These are phyloP conservation scores for Porites rus DNA, from an alignment of 92 coral and sea anemone genomes.

Conservation along the genomic window DNA sequence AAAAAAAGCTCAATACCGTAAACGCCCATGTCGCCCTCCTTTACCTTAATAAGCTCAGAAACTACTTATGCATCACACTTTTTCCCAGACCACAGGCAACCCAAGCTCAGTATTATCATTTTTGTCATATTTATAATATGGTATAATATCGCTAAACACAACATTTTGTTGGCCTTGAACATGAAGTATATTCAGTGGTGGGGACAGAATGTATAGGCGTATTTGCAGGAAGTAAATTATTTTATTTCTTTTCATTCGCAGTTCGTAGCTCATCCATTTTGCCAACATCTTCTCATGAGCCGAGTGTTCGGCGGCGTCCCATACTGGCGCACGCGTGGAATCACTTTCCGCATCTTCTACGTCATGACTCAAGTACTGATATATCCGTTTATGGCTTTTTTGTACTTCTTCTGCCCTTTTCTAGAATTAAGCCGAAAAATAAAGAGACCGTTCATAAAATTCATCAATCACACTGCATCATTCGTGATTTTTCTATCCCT, in stretches of 20 bases:
- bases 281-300: conserved; percentile 93
- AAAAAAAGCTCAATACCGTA: too few relatives aligned
- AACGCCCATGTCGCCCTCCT: too few relatives aligned
- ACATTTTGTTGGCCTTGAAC: not conserved
- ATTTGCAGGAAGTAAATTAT: not conserved
- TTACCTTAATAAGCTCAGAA: too few relatives aligned
- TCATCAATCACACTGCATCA: conserved; percentile 93
- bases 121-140: too few relatives aligned
- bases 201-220: not conserved
- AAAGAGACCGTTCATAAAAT: conserved; percentile 93
- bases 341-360: conserved; percentile 80
- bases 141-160: too few relatives aligned
- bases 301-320: conserved; percentile 87
- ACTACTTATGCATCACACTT: too few relatives aligned
- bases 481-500: conserved; percentile 84
- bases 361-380: conserved; percentile 87
- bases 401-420: conserved; percentile 90
- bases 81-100: too few relatives aligned
- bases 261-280: conserved; percentile 98
- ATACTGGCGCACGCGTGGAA: conserved; percentile 88
- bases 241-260: conserved; percentile 24
- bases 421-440: conserved; percentile 79
- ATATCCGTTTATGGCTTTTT: conserved; percentile 85
- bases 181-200: not conserved
- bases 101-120: too few relatives aligned